Evolutionary conservation across 2,888 invertebrate species (phyloP).

Genomic region (Parnassius glacialis): DNA sequence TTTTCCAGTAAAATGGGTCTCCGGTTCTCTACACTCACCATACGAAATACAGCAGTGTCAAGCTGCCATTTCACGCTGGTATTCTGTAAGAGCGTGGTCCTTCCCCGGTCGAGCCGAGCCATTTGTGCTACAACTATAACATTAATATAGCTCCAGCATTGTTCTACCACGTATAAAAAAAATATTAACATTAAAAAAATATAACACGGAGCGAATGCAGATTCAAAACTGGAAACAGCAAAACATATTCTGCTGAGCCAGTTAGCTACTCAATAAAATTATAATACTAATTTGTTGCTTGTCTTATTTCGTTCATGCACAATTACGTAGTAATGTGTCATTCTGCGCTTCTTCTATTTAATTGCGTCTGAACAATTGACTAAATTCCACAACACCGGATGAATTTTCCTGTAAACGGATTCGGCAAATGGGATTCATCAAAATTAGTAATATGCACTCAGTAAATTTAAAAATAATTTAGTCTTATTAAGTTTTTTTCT

Average conservation of each 20-base stretch:
- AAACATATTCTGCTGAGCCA: neutral
- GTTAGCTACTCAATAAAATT: neutral
- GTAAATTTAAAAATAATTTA: neutral
- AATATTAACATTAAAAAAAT: no score
- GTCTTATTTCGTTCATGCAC: neutral
- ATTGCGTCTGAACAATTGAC: neutral
- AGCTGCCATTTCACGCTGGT: no score
- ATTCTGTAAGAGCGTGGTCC: no score
- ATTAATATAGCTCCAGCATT: no score
- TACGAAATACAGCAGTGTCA: no score
- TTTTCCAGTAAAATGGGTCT: no score
- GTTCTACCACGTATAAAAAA: no score
- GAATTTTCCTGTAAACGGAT: constrained; percentile 3
- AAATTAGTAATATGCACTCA: neutral
- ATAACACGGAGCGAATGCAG: no score
- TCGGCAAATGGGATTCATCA: constrained; percentile 3
- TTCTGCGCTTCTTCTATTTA: neutral
- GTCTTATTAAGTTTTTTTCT: neutral
- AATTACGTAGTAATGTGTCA: constrained; percentile 5
- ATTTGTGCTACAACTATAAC: no score
- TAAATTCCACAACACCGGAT: constrained; percentile 1
- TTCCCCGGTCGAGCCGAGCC: no score
- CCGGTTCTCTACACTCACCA: no score
- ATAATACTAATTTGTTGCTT: neutral
- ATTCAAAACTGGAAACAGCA: no score